Percentiles rank a stretch among this genome's conserved stretches.
Evolutionary conservation across 1,140 invertebrate genomes (phyloP).

Genomic region (Bombus picipes): DNA sequence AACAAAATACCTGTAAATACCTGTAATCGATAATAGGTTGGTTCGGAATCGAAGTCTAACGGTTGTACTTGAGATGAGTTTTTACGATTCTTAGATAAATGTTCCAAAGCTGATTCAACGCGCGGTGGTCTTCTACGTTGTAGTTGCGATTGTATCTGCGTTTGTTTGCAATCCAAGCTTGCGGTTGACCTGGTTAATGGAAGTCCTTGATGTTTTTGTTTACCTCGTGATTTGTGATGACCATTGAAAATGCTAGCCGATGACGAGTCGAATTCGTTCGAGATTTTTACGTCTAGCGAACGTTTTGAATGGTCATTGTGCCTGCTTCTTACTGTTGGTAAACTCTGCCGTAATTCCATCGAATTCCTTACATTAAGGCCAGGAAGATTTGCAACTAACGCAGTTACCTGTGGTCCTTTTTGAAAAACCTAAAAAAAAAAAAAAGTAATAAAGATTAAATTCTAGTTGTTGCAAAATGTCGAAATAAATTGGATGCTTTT

Average conservation of each 20-base stretch:
- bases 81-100: conserved; percentile 73
- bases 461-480: too few species aligned
- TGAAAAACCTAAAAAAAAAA: conserved; percentile 84
- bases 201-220: conserved; percentile 68
- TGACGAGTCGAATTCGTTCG: conserved; percentile 73
- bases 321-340: conserved; percentile 71
- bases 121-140: conserved; percentile 68
- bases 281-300: conserved; percentile 59
- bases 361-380: conserved; percentile 82
- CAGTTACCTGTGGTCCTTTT: conserved; percentile 84
- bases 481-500: too few species aligned
- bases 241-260: conserved; percentile 70
- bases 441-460: too few species aligned
- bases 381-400: conserved; percentile 84
- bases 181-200: conserved; percentile 76
- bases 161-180: conserved; percentile 76
- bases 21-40: conserved; percentile 78
- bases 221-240: conserved; percentile 72
- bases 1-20: conserved; percentile 72
- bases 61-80: conserved; percentile 67
- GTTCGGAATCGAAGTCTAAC: conserved; percentile 80
- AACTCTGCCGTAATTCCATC: conserved; percentile 74
- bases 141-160: conserved; percentile 65
- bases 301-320: conserved; percentile 70
- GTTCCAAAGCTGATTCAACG: conserved; percentile 72